Base-by-base conservation (phyloP, 2,797 vertebrate species). In the Cryptoprocta ferox region DNA sequence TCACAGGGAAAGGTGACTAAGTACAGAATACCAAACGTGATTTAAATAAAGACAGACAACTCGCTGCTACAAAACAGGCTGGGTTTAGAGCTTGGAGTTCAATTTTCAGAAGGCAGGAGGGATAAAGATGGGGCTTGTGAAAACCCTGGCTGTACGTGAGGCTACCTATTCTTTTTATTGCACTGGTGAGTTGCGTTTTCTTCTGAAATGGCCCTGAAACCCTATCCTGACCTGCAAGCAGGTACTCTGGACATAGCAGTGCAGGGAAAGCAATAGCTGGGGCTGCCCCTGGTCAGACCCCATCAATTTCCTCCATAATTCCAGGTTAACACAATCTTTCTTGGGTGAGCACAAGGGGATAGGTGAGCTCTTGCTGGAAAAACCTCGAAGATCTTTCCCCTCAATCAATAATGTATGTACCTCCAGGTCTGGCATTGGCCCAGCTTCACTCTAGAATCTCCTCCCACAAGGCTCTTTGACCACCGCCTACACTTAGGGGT, bases 11-110 rank as follows among this genome's bases (percentile, higher is more conserved):
- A 79, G 84, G 91, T 98, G 98, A 98, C 98, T 30, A 97, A 97
- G 96, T 97, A 98, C 97, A 99, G 98, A 98, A 98, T 98, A 99
- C 97, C 99, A 99, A 98, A 99, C 96, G 19, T 97, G 91, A 98
- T 98, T 97, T 98, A 82, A 98, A 98, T 96, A 91, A 97, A 98
- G 93, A 65, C 39, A 98, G 93, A 65, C 39, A 68, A 92, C 61
- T 96, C 88, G 86, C 66, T 97, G 97, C 97, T 96, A 1, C 70
- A 32, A 97, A 99, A 98, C 98, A 99, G 98, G 98, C 91, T 97
- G 98, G 97, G 97, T 97, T 76, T 86, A 63, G 97, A 96, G 96
- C 95, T 73, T 97, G 75, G 85, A 94, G 93, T 85, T 97, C 93
- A 75, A 82, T 42, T 35, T 39, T 30, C 4, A 28, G 50, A 76